phyloP scores from a whole-genome alignment of 1,140 invertebrate species.

The Drosophila melanica region DNA sequence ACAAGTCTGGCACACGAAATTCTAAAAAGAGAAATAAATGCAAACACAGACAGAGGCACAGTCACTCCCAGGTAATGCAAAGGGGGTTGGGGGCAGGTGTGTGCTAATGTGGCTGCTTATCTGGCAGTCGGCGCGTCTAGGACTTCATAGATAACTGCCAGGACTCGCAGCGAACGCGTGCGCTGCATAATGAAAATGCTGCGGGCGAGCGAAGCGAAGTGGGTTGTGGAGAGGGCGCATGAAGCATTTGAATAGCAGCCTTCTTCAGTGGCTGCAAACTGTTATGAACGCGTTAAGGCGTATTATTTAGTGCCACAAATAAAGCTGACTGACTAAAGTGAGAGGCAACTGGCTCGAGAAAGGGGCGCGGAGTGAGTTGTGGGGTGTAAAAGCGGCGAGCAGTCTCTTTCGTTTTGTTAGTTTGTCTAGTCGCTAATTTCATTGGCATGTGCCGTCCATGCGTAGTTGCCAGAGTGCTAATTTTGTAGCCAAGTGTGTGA shows the following conservation, averaged over 20 bases:
- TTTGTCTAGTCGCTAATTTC: slow-evolving; percentile 47
- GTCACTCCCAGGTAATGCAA: too few relatives aligned
- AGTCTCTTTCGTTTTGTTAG: slow-evolving; percentile 17
- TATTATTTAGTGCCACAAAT: slow-evolving; percentile 50
- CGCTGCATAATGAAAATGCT: slow-evolving; percentile 69
- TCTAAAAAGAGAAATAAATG: slow-evolving; percentile 12
- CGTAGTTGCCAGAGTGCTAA: slow-evolving; percentile 44
- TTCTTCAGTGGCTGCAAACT: slow-evolving; percentile 40
- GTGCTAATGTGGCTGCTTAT: slow-evolving; percentile 43
- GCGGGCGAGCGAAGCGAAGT: slow-evolving; percentile 17
- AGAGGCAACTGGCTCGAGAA: not conserved
- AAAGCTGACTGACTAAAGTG: slow-evolving; percentile 7
- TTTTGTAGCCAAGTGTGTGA: slow-evolving; percentile 28
- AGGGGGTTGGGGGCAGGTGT: not conserved
- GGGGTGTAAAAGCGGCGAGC: not conserved
- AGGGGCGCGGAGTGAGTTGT: not conserved
- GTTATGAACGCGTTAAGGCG: slow-evolving; percentile 48
- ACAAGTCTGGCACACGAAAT: slow-evolving; percentile 32
- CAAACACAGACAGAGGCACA: not conserved
- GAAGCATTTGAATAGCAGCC: slow-evolving; percentile 39
- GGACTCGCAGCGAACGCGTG: slow-evolving; percentile 67
- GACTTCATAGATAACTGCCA: slow-evolving; percentile 60
- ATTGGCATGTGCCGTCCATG: slow-evolving; percentile 32
- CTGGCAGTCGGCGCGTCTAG: slow-evolving; percentile 37
- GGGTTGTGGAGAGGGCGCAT: not conserved